Conservation (phyloP, 2,113 vertebrate species). For the Dinomys branickii region DNA sequence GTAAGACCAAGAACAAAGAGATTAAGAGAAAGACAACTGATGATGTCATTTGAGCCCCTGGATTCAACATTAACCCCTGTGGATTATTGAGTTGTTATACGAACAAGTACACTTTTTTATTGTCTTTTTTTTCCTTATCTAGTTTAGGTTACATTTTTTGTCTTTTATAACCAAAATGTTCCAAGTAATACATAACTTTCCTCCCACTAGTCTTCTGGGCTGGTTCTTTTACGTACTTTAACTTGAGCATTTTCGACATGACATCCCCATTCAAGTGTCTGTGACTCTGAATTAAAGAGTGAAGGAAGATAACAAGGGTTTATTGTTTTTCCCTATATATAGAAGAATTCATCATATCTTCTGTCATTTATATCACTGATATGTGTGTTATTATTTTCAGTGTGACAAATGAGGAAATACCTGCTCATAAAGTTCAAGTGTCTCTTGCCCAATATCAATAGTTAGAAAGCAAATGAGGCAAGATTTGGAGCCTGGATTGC, state of each 20-base stretch:
- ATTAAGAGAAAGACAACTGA: neutral
- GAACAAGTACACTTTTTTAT: neutral
- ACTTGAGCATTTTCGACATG: neutral
- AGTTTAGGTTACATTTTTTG: slow-evolving; percentile 4
- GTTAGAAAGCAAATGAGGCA: neutral
- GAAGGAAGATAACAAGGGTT: neutral
- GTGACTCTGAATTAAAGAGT: neutral
- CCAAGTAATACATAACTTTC: neutral
- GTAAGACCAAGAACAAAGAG: neutral
- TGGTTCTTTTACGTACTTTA: neutral
- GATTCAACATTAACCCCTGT: neutral
- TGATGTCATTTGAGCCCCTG: neutral
- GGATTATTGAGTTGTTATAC: neutral
- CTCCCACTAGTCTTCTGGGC: neutral
- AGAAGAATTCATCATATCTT: neutral
- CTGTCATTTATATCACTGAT: neutral
- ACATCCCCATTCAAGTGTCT: neutral
- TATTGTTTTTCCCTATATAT: neutral
- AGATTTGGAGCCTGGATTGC: neutral
- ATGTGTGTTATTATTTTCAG: neutral
- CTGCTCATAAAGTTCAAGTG: neutral
- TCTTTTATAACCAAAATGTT: neutral
- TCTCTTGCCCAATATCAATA: neutral
- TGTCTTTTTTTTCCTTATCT: neutral
- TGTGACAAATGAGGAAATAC: neutral